Conservation (phyloP, 2,888 invertebrate species). For the Phlogophora meticulosa region DNA sequence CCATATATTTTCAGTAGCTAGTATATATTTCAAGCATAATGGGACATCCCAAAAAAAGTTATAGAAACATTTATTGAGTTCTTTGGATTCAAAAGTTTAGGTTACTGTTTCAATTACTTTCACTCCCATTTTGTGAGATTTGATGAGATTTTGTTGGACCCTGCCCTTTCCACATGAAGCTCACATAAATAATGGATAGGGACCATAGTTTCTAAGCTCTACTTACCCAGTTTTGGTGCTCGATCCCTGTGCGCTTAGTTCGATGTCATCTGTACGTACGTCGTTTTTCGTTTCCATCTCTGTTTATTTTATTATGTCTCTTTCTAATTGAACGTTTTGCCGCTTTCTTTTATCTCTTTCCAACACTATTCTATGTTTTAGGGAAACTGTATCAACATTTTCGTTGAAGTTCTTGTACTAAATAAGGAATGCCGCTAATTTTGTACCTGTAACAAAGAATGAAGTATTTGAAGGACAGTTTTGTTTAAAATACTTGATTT, state of each 20-base stretch:
- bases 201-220: neutral
- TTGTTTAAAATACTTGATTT: neutral
- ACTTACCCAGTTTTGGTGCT: slow-evolving; percentile 83
- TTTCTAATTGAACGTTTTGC: slow-evolving; percentile 63
- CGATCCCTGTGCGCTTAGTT: slow-evolving; percentile 85
- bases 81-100: too few relatives aligned
- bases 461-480: neutral
- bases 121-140: too few relatives aligned
- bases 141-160: too few relatives aligned
- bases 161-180: too few relatives aligned
- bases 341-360: slow-evolving; percentile 63
- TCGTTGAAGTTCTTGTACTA: slow-evolving; percentile 81
- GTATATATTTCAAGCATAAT: too few relatives aligned
- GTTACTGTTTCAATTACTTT: too few relatives aligned
- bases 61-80: too few relatives aligned
- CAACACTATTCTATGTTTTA: slow-evolving; percentile 68
- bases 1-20: too few relatives aligned
- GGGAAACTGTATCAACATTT: slow-evolving; percentile 86
- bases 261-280: slow-evolving; percentile 82
- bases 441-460: slow-evolving; percentile 79
- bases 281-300: slow-evolving; percentile 86
- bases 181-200: too few relatives aligned
- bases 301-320: slow-evolving; percentile 62
- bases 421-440: slow-evolving; percentile 73
- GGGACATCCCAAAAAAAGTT: too few relatives aligned